Conservation (phyloP, 2,113 vertebrate species). For the Burhinus bistriatus region DNA sequence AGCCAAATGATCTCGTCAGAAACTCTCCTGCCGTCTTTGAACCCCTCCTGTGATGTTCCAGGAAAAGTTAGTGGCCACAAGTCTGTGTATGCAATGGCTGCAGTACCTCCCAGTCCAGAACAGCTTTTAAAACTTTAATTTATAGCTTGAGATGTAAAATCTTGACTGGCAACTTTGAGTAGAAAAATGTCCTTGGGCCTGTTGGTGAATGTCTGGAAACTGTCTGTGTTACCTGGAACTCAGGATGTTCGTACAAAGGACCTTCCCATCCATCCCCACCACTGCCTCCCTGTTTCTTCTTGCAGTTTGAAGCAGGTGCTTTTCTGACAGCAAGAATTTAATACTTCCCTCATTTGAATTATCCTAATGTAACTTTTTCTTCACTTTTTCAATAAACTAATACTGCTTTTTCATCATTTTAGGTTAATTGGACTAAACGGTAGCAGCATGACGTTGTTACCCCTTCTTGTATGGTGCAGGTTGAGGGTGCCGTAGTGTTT, state of each 20-base stretch:
- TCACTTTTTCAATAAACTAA: neutral
- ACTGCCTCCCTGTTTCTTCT: fast-evolving
- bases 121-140: neutral
- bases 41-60: neutral
- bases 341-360: neutral
- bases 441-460: fast-evolving
- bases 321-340: neutral
- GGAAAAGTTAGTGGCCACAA: fast-evolving
- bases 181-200: neutral
- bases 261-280: neutral
- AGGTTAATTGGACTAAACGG: fast-evolving
- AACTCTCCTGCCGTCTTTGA: fast-evolving
- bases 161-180: neutral
- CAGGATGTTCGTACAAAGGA: neutral
- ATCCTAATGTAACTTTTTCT: neutral
- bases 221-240: too few species aligned
- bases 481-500: neutral
- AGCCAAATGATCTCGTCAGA: fast-evolving
- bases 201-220: neutral
- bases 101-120: neutral
- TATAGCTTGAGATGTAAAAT: neutral
- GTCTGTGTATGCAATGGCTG: neutral
- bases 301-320: neutral
- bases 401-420: fast-evolving
- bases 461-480: neutral